These are phyloP conservation scores for Lipophrys pholis DNA, from an alignment of 2,113 vertebrate genomes.

Conservation along the genomic window DNA sequence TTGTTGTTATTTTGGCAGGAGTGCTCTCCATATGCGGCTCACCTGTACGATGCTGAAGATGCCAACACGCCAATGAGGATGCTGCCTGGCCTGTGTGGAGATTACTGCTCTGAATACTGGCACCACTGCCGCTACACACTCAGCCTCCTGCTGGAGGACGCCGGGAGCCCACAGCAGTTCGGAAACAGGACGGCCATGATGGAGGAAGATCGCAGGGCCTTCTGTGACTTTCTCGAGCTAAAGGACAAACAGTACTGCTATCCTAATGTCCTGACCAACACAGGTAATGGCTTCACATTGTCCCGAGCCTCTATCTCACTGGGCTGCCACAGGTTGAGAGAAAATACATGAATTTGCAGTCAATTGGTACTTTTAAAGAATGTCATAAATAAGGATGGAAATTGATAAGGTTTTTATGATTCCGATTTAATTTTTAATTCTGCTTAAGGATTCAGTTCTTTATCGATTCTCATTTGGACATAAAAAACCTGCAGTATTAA, in stretches of 20 bases:
- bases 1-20: conserved; percentile 68
- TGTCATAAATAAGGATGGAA: too few species aligned
- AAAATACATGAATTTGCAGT: too few species aligned
- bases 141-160: conserved; percentile 77
- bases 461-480: too few species aligned
- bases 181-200: conserved; percentile 66
- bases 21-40: conserved; percentile 87
- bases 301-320: too few species aligned
- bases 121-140: conserved; percentile 83
- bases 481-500: too few species aligned
- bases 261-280: conserved; percentile 80
- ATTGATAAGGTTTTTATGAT: too few species aligned
- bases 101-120: conserved; percentile 85
- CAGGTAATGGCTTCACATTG: conserved; percentile 42
- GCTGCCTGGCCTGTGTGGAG: conserved; percentile 83
- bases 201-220: conserved; percentile 78
- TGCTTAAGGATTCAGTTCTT: too few species aligned
- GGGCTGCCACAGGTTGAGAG: too few species aligned
- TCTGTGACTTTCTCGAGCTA: conserved; percentile 83
- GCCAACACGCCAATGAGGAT: conserved; percentile 84
- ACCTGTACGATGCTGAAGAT: conserved; percentile 87
- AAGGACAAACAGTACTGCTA: conserved; percentile 87
- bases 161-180: conserved; percentile 35
- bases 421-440: too few species aligned
- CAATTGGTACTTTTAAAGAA: too few species aligned